Percentiles rank a stretch among this genome's conserved stretches.
phyloP scores from a whole-genome alignment of 2,888 invertebrate species.

The Polyploca ridens region DNA sequence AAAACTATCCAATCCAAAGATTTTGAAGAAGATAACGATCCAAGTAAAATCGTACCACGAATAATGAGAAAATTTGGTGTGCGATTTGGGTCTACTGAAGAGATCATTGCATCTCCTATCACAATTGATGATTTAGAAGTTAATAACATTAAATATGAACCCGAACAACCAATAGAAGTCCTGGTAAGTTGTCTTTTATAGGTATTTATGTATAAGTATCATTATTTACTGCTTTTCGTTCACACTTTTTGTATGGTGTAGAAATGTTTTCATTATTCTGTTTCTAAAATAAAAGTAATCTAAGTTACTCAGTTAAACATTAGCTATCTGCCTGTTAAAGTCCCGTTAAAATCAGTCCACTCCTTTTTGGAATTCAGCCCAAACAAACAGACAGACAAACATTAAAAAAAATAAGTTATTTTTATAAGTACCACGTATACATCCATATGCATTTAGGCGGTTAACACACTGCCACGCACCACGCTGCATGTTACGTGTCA shows the following conservation, averaged over 20 bases:
- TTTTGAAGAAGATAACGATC: background rate
- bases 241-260: background rate
- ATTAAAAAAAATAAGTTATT: too few species aligned
- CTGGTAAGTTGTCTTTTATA: background rate
- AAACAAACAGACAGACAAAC: too few species aligned
- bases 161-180: background rate
- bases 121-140: background rate
- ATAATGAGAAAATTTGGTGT: background rate
- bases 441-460: too few species aligned
- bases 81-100: conserved; percentile 12
- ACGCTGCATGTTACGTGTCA: too few species aligned
- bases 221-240: too few species aligned
- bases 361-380: too few species aligned
- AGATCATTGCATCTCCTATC: background rate
- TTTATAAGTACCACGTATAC: too few species aligned
- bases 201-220: background rate
- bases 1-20: background rate
- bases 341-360: too few species aligned
- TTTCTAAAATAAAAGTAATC: too few species aligned
- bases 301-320: too few species aligned
- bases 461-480: too few species aligned
- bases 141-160: background rate
- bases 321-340: too few species aligned
- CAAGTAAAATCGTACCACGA: background rate
- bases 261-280: background rate